Evolutionary conservation across 2,797 vertebrate genomes (phyloP).

Genomic region (Sarcoramphus papa): DNA sequence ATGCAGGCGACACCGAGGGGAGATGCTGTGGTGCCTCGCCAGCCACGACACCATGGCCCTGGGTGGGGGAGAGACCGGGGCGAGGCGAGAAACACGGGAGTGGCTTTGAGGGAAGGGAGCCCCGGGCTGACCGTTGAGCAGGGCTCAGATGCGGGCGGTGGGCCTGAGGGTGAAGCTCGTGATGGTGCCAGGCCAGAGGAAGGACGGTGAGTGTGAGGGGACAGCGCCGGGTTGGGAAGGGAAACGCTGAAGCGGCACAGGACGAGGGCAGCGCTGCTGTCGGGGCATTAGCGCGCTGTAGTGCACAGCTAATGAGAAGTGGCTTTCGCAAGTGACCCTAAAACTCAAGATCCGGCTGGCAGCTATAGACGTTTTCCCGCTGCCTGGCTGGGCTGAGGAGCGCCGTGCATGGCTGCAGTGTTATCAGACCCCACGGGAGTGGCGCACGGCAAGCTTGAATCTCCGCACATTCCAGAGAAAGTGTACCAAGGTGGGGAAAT

Average conservation of each 20-base stretch:
- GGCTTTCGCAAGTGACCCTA: neutral
- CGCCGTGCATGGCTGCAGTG: rapidly evolving
- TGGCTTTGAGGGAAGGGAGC: no score
- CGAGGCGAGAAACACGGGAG: neutral
- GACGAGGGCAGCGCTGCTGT: no score
- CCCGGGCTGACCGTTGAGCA: neutral
- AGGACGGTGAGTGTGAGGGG: neutral
- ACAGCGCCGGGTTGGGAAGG: no score
- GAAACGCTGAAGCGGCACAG: neutral
- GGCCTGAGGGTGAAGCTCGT: neutral
- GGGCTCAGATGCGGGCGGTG: neutral
- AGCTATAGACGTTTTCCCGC: neutral
- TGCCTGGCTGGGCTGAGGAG: neutral
- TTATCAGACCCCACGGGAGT: no score
- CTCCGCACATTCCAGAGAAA: no score
- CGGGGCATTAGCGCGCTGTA: neutral
- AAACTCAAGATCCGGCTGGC: no score
- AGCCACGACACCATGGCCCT: no score
- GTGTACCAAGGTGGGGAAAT: neutral
- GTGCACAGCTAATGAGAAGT: neutral
- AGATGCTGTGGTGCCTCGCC: no score
- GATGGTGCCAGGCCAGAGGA: neutral
- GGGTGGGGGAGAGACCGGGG: neutral
- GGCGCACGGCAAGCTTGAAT: neutral
- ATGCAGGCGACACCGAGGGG: neutral